Percentiles rank a stretch among this genome's conserved stretches.
These are phyloP conservation scores for Epirrita christyi DNA, from an alignment of 2,888 invertebrate genomes.

Conservation along the genomic window DNA sequence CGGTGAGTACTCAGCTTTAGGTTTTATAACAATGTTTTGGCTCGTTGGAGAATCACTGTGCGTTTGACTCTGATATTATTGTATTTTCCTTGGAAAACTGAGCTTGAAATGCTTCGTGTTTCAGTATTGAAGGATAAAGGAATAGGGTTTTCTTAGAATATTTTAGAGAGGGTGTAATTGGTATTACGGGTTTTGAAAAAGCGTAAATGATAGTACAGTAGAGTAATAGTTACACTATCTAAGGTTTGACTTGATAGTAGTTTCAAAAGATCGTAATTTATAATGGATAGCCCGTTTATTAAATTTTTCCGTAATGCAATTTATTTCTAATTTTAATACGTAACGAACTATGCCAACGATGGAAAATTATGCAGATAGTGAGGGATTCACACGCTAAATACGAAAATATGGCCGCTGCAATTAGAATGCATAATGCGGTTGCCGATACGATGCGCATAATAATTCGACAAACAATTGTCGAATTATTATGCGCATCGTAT, in stretches of 20 bases:
- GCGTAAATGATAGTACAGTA: too few relatives aligned
- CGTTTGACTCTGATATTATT: constrained; percentile 1
- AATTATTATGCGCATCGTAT: too few relatives aligned
- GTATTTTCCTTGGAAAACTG: not conserved
- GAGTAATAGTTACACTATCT: too few relatives aligned
- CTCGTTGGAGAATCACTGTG: not conserved
- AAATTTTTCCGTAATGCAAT: not conserved
- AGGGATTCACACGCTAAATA: constrained; percentile 22
- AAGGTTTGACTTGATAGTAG: too few relatives aligned
- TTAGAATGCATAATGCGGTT: constrained; percentile 2
- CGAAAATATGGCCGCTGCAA: constrained; percentile 16
- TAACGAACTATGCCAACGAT: not conserved
- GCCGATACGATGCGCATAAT: not conserved
- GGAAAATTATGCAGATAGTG: constrained; percentile 7
- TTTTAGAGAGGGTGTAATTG: too few relatives aligned
- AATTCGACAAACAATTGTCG: not conserved
- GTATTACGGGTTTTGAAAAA: too few relatives aligned
- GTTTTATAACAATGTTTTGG: constrained; percentile 36
- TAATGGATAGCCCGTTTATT: too few relatives aligned
- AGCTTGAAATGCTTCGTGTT: not conserved
- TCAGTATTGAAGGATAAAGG: too few relatives aligned
- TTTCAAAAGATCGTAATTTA: too few relatives aligned
- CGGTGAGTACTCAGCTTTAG: constrained; percentile 37
- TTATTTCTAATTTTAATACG: not conserved
- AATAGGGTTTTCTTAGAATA: too few relatives aligned